Percentiles rank a stretch among this genome's conserved stretches.
Conservation (phyloP, 2,113 vertebrate genomes). For the Oreochromis tanganicae region DNA sequence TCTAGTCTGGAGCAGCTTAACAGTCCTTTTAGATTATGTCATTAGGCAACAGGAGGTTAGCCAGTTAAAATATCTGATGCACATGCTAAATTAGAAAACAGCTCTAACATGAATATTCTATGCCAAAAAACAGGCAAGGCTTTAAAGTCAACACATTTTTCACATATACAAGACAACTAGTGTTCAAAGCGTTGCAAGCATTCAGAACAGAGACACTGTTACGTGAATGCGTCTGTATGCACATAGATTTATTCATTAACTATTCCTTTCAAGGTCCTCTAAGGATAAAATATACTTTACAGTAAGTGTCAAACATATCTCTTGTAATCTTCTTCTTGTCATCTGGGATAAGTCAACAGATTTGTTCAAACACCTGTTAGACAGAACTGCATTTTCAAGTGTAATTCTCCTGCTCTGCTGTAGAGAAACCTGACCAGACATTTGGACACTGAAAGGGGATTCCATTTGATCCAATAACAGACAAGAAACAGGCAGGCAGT, state of each 20-base stretch:
- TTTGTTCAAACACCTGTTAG: slow-evolving; percentile 8
- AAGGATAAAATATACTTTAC: neutral
- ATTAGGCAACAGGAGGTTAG: neutral
- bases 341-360: neutral
- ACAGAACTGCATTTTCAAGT: neutral
- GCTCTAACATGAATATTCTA: neutral
- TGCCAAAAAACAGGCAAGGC: neutral
- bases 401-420: neutral
- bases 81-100: neutral
- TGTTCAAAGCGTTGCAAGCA: neutral
- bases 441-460: slow-evolving; percentile 1
- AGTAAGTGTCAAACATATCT: neutral
- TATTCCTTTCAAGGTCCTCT: neutral
- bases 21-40: neutral
- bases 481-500: slow-evolving; percentile 45
- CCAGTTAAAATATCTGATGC: neutral
- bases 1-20: neutral
- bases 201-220: neutral
- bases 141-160: neutral
- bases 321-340: neutral
- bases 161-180: neutral
- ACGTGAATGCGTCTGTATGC: neutral
- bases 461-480: slow-evolving; percentile 50
- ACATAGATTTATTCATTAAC: neutral
- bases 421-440: neutral